These are phyloP conservation scores for Betta splendens DNA, from an alignment of 2,797 vertebrate genomes.

Conservation along the genomic window DNA sequence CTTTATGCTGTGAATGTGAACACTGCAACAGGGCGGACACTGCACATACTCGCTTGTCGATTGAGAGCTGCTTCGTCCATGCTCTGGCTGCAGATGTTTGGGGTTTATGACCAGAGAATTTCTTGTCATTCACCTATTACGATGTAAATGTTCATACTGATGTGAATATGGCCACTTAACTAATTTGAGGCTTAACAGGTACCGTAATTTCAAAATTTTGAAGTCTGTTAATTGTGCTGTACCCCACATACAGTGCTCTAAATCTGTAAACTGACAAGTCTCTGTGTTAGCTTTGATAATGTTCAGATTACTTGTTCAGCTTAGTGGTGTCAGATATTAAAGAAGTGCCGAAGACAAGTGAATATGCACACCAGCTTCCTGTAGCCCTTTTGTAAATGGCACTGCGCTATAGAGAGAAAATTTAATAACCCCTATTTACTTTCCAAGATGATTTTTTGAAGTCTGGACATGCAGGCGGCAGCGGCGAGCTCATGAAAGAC, in stretches of 20 bases:
- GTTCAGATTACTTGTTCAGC: too few species aligned
- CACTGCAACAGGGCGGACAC: not conserved
- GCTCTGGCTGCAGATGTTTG: not conserved
- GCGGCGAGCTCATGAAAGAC: not conserved
- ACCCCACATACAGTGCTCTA: too few species aligned
- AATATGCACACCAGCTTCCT: slow-evolving; percentile 1
- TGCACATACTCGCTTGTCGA: not conserved
- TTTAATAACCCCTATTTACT: not conserved
- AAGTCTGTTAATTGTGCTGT: too few species aligned
- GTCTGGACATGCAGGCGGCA: slow-evolving; percentile 1
- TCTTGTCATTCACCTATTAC: not conserved
- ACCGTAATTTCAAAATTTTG: too few species aligned
- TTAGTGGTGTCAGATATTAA: too few species aligned
- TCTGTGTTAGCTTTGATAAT: too few species aligned
- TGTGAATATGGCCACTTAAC: not conserved
- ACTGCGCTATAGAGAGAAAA: not conserved
- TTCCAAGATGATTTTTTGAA: slow-evolving; percentile 1
- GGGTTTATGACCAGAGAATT: not conserved
- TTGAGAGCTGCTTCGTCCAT: not conserved
- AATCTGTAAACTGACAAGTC: too few species aligned
- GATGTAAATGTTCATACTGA: not conserved
- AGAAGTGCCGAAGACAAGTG: too few species aligned
- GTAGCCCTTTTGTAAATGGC: not conserved
- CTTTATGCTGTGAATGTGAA: not conserved
- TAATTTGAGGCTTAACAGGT: too few species aligned